phyloP scores from a whole-genome alignment of 1,140 invertebrate genomes.

The Aphidius gifuensis region DNA sequence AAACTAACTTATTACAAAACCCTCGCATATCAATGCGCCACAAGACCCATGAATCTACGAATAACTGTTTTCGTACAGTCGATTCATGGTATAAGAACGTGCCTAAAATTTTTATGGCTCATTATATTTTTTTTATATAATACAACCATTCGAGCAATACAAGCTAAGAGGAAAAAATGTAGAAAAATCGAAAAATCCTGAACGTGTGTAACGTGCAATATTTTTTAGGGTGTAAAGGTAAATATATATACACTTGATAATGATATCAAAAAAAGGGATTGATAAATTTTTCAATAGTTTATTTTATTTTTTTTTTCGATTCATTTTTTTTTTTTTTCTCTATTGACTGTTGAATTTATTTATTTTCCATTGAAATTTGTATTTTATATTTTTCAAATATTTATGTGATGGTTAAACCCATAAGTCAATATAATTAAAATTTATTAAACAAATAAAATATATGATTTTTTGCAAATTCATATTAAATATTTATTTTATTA shows the following conservation, averaged over 20 bases:
- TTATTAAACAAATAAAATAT: no score
- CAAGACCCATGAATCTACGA: constrained; percentile 21
- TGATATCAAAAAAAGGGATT: constrained; percentile 17
- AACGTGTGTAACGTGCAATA: constrained; percentile 18
- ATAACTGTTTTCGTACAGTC: constrained; percentile 22
- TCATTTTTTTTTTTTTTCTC: no score
- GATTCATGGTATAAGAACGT: constrained; percentile 15
- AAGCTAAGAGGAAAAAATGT: no score
- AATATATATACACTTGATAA: constrained; percentile 17
- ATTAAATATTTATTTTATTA: no score
- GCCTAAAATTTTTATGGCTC: constrained; percentile 18
- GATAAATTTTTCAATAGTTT: constrained; percentile 8
- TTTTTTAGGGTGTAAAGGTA: background rate
- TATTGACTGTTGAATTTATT: no score
- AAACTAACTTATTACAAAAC: constrained; percentile 20
- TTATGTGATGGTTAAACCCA: no score
- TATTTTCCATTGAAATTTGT: no score
- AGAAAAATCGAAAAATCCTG: constrained; percentile 13
- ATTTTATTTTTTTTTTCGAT: no score
- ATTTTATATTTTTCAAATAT: no score
- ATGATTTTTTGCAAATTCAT: no score
- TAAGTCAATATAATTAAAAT: no score
- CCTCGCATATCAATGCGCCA: constrained; percentile 20
- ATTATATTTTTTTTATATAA: background rate
- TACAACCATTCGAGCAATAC: background rate